Base-by-base conservation (phyloP, 2,888 invertebrate genomes). In the Caenorhabditis uteleia region DNA sequence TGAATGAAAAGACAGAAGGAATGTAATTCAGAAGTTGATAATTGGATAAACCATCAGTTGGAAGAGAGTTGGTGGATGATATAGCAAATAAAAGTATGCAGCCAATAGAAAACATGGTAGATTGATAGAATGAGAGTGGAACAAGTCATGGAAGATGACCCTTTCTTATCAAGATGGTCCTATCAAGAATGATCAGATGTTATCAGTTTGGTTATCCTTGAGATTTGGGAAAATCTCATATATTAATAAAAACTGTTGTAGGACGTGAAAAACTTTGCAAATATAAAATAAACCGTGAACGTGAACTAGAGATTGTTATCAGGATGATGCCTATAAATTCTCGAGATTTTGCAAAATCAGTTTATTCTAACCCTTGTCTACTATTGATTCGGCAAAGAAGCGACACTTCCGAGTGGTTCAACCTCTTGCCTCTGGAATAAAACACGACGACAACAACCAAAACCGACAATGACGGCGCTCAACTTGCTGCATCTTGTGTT, bases 381-480 rank as follows among this genome's bases (percentile, higher is more conserved):
- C 25, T 23, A 40, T 40, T 25, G 40, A 40, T 40, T 40, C 25
- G 40, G 40, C 40, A 21, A 40, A 40, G 40, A 40, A 40, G 40
- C 40, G 25, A 40, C 40, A 25, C 40, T 40, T 21, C 33, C n/a
- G 21, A 33, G 43, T 43, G 43, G 43, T 43, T 27, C 25, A 44
- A 44, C 20, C 31, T 23, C 25, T 40, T 40, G 40, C 40, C 40
- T 40, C 20, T 40, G 5, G 6, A 25, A 40, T 23, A 23, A 40
- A 40, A 40, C 21, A 25, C 40, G 44, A 44, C 29, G 36, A 8
- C 36, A 5, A 36, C 6, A 36, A 36, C 36, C 36, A 36, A 23
- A 57, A 55, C 34, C 40, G 31, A 58, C 27, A 51, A 58, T 58
- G 50, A 50, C 58, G 51, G 23, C 34, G 46, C 50, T 51, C 51